Evolutionary conservation across 2,888 invertebrate species (phyloP), one percentile per base, ranked within the genome.

Genomic region (Chydorus sphaericus): DNA sequence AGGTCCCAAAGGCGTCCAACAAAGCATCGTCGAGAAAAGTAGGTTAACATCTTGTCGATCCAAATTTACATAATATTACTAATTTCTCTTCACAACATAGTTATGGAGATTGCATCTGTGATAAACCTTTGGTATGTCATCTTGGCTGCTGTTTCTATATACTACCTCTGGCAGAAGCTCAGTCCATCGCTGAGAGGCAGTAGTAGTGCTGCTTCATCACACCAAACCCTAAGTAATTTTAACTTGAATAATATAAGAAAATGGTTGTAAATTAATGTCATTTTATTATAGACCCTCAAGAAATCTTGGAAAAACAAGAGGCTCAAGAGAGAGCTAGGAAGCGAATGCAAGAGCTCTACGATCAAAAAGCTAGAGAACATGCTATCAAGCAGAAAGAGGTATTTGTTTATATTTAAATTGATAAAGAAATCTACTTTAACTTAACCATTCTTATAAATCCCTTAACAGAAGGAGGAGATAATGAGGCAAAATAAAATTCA

Each of bases 281-380:
- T 51, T 31, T 16, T 20, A 26, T 52, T 14, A 28, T 36, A 52
- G 56, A 53, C 29, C 16, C 52, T 23, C 26, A 51, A 20, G 28
- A 23, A 11, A 26, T 56, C 20, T n/a, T 56, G 29, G 56, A 51
- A 20, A 33, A 33, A 20, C 56, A 56, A 31, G 56, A 56, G 37
- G 56, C 56, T 20, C 31, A 52, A 29, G 56, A 56, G 39, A 23
- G 38, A 20, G 56, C 56, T 10, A 51, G 56, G 29, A 33, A 23
- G 10, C 38, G 38, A 39, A 56, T 56, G 56, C 56, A 56, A 38
- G 56, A 56, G 33, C 20, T 30, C 29, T 56, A 56, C 39, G 38
- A 51, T n/a, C 16, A 29, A 7, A 37, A 56, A 44, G 56, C 56
- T 8, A 36, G 28, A 1, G 56, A 30, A 31, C 38, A 52, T 38